Base-by-base conservation (phyloP, 2,888 invertebrate species). In the Gastracanthus pulcherrimus region DNA sequence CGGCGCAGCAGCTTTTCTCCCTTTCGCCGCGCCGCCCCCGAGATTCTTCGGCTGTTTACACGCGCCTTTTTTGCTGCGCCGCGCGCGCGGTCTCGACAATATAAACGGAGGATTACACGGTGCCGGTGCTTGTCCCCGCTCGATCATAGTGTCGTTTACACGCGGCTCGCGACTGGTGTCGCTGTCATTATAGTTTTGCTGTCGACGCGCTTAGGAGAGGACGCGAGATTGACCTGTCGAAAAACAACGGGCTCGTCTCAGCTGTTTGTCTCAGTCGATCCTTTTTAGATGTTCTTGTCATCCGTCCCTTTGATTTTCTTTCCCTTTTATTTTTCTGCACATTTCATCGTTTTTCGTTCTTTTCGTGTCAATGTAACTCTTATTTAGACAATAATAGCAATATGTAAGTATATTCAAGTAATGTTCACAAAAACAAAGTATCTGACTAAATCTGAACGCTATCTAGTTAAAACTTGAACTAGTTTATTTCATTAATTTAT, bases 71-170 rank as follows among this genome's bases (percentile, higher is more conserved):
- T 48, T 62, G 55, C 58, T 36, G n/a, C 34, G 29, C 34, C 29
- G 16, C n/a, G n/a, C 19, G 41, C 45, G 23, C 45, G 9, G 38
- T 45, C 45, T 70, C 31, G 16, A 13, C 16, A n/a, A 13, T 69
- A 41, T 69, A 72, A 80, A 72, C 81, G 79, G 69, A 77, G 84
- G 81, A 84, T 84, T 84, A 80, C 72, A 60, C 77, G 60, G 62
- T 9, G 51, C 58, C 51, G 60, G 23, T 58, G n/a, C 66, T 38
- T 31, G 23, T 79, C 55, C 60, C 67, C 82, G 84, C 71, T 85
- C 85, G 82, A 85, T 85, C 84, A 85, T 78, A 55, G 79, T 81
- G 69, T 72, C 84, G 82, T 75, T 84, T 82, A 80, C 82, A 78
- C 60, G 55, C 41, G 48, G 41, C 31, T 23, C n/a, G 26, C 60